phyloP scores from a whole-genome alignment of 2,113 vertebrate genomes.

The Calypte anna region DNA sequence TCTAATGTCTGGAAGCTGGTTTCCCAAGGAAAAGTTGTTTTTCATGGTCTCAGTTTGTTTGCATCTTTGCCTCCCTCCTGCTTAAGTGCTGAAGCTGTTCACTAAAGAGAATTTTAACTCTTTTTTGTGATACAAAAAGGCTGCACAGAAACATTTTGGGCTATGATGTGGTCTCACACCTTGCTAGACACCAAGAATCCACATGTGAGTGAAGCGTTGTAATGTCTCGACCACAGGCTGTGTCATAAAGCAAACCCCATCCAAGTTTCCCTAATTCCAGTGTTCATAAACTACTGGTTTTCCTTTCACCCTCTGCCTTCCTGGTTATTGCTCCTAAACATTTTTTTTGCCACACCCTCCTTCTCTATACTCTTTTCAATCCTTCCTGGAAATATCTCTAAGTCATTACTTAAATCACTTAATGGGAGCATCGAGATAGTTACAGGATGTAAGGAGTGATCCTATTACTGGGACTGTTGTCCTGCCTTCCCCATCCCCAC shows the following conservation, averaged over 20 bases:
- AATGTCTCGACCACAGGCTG: neutral
- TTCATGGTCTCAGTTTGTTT: neutral
- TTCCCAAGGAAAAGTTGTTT: neutral
- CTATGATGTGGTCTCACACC: neutral
- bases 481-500: constrained; percentile 2
- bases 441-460: neutral
- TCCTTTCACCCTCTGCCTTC: neutral
- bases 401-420: constrained; percentile 38
- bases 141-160: neutral
- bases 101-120: neutral
- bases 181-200: neutral
- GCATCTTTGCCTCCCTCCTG: neutral
- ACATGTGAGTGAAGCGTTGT: neutral
- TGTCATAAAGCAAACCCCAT: neutral
- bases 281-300: neutral
- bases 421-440: constrained; percentile 14
- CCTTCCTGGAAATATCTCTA: constrained; percentile 21
- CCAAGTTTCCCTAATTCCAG: neutral
- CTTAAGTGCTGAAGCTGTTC: neutral
- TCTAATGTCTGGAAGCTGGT: neutral
- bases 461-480: constrained; percentile 6
- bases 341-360: neutral
- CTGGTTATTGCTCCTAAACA: neutral
- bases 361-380: constrained; percentile 2
- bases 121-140: neutral